Percentiles rank a stretch among this genome's conserved stretches.
Conservation (phyloP, 2,797 vertebrate genomes). For the Chlorospingus flavigularis region DNA sequence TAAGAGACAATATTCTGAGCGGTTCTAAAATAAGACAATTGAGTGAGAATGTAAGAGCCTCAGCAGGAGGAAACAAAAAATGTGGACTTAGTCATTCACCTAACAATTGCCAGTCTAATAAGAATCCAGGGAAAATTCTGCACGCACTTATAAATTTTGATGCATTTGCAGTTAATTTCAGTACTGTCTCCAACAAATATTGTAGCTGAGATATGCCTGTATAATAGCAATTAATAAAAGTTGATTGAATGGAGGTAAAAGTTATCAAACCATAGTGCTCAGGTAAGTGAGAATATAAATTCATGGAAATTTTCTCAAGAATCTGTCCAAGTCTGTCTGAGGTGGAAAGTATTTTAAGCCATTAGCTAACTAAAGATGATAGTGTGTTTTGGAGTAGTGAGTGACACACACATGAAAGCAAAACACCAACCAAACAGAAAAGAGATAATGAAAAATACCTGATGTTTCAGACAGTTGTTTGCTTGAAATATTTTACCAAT, state of each 20-base stretch:
- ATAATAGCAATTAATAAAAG: not conserved
- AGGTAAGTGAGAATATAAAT: not conserved
- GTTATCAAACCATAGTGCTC: accelerated
- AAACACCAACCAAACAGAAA: not conserved
- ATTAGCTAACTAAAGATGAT: not conserved
- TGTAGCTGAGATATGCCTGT: not conserved
- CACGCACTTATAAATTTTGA: not conserved
- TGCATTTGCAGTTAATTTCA: not conserved
- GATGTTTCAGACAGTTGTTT: not conserved
- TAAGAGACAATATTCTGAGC: too few relatives aligned
- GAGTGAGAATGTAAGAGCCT: not conserved
- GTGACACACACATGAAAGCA: not conserved
- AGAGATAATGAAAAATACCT: not conserved
- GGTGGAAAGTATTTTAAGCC: not conserved
- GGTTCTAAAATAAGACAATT: not conserved
- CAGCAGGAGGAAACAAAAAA: not conserved
- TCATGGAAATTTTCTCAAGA: not conserved
- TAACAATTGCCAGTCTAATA: not conserved
- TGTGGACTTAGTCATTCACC: not conserved
- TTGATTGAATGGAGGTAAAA: not conserved
- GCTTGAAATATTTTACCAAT: not conserved
- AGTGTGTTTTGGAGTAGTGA: not conserved
- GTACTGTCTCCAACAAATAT: not conserved
- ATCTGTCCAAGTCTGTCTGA: not conserved
- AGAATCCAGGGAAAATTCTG: not conserved